Evolutionary conservation across 1,140 invertebrate species (phyloP).

Genomic region (Drosophila saltans): DNA sequence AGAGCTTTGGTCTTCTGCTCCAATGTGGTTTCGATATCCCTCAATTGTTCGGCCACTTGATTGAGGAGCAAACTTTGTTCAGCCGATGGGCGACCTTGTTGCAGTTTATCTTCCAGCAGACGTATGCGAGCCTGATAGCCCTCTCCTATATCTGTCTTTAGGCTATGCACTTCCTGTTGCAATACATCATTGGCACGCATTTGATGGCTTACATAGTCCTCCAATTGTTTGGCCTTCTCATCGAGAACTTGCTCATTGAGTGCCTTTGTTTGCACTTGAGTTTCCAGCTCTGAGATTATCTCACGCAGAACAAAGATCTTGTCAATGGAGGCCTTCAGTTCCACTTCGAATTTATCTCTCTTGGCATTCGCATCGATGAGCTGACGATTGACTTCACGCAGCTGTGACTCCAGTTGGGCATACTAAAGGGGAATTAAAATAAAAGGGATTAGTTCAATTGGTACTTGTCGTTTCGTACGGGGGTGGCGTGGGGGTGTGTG

Average conservation of each 20-base stretch:
- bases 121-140: conserved; percentile 84
- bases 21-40: conserved; percentile 86
- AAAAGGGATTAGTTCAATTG: conserved; percentile 7
- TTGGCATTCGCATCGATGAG: conserved; percentile 86
- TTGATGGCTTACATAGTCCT: conserved; percentile 84
- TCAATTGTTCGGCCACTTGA: conserved; percentile 82
- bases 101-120: conserved; percentile 85
- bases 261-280: conserved; percentile 87
- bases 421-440: conserved; percentile 83
- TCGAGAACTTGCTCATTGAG: conserved; percentile 76
- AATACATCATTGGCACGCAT: conserved; percentile 85
- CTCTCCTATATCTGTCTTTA: conserved; percentile 84
- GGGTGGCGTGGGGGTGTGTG: conserved; percentile 2
- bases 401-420: conserved; percentile 88
- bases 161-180: conserved; percentile 84
- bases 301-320: conserved; percentile 89
- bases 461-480: not conserved
- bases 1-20: conserved; percentile 88
- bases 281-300: conserved; percentile 90
- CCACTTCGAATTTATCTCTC: conserved; percentile 86
- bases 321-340: conserved; percentile 88
- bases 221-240: conserved; percentile 80
- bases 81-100: conserved; percentile 84
- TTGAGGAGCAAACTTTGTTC: conserved; percentile 83
- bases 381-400: conserved; percentile 87